These are phyloP conservation scores for Halictus ligatus DNA, from an alignment of 2,888 invertebrate species.

Conservation along the genomic window DNA sequence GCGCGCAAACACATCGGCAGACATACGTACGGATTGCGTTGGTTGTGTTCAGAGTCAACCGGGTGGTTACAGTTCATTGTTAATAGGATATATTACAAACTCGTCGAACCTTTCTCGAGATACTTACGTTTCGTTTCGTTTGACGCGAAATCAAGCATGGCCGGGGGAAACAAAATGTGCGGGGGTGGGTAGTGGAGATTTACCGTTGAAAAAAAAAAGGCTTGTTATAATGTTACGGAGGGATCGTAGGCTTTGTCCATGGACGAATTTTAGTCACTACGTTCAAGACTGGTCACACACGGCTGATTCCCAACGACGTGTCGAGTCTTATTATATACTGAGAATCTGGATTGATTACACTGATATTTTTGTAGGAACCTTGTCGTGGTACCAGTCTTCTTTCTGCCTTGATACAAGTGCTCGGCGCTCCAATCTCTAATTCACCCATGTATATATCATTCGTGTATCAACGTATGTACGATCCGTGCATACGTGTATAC, in stretches of 20 bases:
- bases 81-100: constrained; percentile 37
- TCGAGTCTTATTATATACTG: constrained; percentile 72
- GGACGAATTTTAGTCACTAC: constrained; percentile 75
- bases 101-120: constrained; percentile 39
- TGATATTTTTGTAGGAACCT: constrained; percentile 81
- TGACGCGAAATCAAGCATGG: constrained; percentile 21
- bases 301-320: constrained; percentile 72
- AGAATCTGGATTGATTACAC: constrained; percentile 75
- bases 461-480: constrained; percentile 3
- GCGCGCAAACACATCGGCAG: constrained; percentile 10
- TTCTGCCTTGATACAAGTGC: constrained; percentile 74
- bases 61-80: constrained; percentile 28
- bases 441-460: neutral
- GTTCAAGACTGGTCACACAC: constrained; percentile 75
- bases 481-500: neutral
- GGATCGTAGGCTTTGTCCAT: constrained; percentile 60
- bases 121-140: constrained; percentile 34
- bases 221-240: constrained; percentile 34
- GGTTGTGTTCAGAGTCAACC: constrained; percentile 20
- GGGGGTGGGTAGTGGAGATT: neutral
- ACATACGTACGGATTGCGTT: constrained; percentile 59
- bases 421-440: constrained; percentile 9
- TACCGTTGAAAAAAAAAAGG: neutral
- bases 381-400: constrained; percentile 77
- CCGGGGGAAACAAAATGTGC: neutral